Percentiles rank a stretch among this genome's conserved stretches.
Conservation (phyloP, 2,113 vertebrate species). For the Pseudorasbora parva region DNA sequence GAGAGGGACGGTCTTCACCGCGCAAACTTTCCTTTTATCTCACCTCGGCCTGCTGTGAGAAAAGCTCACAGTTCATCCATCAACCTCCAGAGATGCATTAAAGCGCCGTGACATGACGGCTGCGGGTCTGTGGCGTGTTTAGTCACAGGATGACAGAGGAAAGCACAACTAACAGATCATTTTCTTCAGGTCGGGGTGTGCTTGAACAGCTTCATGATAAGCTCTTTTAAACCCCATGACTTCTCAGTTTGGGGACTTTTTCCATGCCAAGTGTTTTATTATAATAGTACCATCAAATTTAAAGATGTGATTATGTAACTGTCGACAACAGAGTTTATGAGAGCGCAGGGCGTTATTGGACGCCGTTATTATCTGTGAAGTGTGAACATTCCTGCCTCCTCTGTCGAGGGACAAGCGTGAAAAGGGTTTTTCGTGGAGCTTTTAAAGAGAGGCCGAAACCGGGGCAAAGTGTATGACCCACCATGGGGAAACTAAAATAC, state of each 20-base stretch:
- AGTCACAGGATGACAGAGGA: slow-evolving; percentile 7
- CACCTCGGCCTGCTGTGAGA: slow-evolving; percentile 41
- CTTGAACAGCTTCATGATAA: neutral
- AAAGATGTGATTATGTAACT: neutral
- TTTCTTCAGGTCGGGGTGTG: too few relatives aligned
- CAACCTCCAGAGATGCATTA: slow-evolving; percentile 6
- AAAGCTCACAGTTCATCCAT: slow-evolving; percentile 44
- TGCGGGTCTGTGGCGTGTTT: neutral
- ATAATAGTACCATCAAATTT: too few relatives aligned
- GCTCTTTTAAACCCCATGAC: neutral
- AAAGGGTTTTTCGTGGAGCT: neutral
- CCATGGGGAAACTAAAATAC: neutral
- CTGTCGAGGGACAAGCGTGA: neutral
- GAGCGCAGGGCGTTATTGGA: slow-evolving; percentile 1
- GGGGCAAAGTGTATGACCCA: too few relatives aligned
- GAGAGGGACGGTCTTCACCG: slow-evolving; percentile 74
- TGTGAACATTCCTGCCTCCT: slow-evolving; percentile 8
- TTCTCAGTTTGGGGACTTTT: too few relatives aligned
- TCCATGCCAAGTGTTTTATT: too few relatives aligned
- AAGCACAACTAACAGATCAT: neutral
- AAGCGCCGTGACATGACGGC: neutral
- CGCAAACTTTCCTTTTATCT: slow-evolving; percentile 70
- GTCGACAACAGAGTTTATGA: neutral
- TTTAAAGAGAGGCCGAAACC: neutral
- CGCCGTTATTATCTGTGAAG: neutral